Evolutionary conservation across 2,888 invertebrate genomes (phyloP).

Genomic region (Rhogogaster chlorosoma): DNA sequence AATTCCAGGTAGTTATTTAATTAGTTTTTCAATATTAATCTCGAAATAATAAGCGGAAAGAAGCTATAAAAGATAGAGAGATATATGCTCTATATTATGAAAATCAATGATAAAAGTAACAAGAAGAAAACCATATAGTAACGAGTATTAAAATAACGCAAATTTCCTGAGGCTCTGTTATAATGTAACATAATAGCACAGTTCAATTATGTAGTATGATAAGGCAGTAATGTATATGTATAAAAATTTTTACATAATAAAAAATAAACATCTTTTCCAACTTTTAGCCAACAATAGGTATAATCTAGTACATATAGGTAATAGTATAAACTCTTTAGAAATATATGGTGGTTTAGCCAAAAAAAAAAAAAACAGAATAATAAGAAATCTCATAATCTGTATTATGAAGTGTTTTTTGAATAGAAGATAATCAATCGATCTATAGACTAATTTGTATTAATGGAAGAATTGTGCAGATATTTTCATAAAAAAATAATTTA

Average conservation of each 20-base stretch:
- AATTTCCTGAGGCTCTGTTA: not conserved
- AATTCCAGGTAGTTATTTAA: not conserved
- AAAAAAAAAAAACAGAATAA: not conserved
- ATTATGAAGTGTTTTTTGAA: not conserved
- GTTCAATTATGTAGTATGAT: not conserved
- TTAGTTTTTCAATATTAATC: not conserved
- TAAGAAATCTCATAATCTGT: not conserved
- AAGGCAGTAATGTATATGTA: slow-evolving; percentile 2
- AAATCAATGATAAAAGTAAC: not conserved
- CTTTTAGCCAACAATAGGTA: not conserved
- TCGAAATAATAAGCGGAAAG: not conserved
- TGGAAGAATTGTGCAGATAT: not conserved
- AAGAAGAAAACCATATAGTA: not conserved
- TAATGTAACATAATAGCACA: not conserved
- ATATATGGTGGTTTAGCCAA: not conserved
- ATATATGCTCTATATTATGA: not conserved
- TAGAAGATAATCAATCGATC: not conserved
- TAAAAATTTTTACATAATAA: not conserved
- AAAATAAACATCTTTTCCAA: not conserved
- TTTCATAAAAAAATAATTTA: not conserved
- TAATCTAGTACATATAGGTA: not conserved
- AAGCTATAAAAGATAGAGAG: not conserved
- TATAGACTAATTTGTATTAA: not conserved
- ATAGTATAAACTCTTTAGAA: not conserved
- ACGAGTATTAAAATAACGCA: not conserved